Conservation (phyloP, 1,140 invertebrate species). For the Agraylea sexmaculata region DNA sequence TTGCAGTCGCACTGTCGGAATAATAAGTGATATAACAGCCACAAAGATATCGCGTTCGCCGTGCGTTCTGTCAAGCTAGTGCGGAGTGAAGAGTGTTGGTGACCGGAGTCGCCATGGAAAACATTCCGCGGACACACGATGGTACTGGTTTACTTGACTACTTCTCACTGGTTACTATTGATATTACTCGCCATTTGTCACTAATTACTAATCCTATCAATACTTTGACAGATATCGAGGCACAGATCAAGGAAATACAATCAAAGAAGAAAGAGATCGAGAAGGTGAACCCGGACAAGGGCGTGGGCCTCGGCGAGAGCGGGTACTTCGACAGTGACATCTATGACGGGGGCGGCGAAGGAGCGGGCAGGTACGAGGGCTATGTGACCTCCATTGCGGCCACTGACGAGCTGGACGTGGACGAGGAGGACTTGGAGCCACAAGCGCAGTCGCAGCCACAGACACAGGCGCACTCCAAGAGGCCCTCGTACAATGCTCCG, state of each 20-base stretch:
- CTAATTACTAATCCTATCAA: not conserved
- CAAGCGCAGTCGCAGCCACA: constrained; percentile 53
- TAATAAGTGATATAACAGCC: too few species aligned
- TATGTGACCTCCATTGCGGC: constrained; percentile 94
- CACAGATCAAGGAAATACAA: constrained; percentile 83
- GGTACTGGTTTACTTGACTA: constrained; percentile 40
- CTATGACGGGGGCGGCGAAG: constrained; percentile 59
- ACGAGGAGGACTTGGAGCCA: constrained; percentile 74
- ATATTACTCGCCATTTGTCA: constrained; percentile 3
- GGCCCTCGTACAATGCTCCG: constrained; percentile 74
- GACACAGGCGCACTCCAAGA: constrained; percentile 53
- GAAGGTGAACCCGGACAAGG: constrained; percentile 45
- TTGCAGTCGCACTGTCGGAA: too few species aligned
- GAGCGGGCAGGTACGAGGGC: constrained; percentile 77
- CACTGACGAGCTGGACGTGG: constrained; percentile 85
- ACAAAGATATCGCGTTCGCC: too few species aligned
- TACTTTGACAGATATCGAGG: constrained; percentile 71
- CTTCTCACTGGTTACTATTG: constrained; percentile 12
- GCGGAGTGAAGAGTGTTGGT: too few species aligned
- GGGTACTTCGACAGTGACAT: constrained; percentile 89
- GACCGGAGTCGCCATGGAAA: too few species aligned
- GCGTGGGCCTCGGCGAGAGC: constrained; percentile 78
- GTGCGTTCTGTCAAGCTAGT: too few species aligned
- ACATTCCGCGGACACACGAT: constrained; percentile 67
- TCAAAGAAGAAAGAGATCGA: constrained; percentile 70